Percentiles rank a stretch among this genome's conserved stretches.
Evolutionary conservation across 2,113 vertebrate genomes (phyloP).

Genomic region (Tupaia chinensis): DNA sequence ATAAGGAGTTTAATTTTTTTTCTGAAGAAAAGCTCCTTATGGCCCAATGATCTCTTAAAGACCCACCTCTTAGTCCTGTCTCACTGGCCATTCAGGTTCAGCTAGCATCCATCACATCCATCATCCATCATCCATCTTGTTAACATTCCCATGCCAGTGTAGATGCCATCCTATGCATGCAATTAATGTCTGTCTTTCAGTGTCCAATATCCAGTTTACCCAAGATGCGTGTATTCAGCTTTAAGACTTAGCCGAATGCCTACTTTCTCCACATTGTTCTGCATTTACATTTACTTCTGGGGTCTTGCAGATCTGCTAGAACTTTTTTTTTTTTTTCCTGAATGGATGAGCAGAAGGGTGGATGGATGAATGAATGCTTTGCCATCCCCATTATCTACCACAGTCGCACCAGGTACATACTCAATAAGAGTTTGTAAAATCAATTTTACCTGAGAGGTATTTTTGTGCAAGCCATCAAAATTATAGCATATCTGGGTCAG

Average conservation of each 20-base stretch:
- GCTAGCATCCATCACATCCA: too few species aligned
- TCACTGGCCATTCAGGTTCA: not conserved
- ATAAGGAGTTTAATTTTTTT: not conserved
- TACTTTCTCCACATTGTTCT: not conserved
- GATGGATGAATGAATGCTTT: too few species aligned
- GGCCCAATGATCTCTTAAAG: not conserved
- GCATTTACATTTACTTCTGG: constrained; percentile 15
- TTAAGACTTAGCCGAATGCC: not conserved
- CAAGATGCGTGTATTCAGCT: not conserved
- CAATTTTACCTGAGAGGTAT: constrained; percentile 19
- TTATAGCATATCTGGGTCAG: not conserved
- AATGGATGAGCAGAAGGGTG: not conserved
- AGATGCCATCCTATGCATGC: too few species aligned
- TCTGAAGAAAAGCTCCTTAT: not conserved
- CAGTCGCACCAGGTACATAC: not conserved
- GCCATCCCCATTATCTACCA: not conserved
- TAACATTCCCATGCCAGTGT: not conserved
- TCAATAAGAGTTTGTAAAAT: constrained; percentile 1
- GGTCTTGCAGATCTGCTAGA: not conserved
- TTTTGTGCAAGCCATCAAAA: constrained; percentile 18
- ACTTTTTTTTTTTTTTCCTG: not conserved
- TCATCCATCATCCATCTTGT: too few species aligned
- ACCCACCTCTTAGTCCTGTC: not conserved
- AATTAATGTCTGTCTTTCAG: not conserved
- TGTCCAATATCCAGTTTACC: not conserved